These are phyloP conservation scores for Orthonychiurus folsomi DNA, from an alignment of 2,888 invertebrate genomes.

Conservation along the genomic window DNA sequence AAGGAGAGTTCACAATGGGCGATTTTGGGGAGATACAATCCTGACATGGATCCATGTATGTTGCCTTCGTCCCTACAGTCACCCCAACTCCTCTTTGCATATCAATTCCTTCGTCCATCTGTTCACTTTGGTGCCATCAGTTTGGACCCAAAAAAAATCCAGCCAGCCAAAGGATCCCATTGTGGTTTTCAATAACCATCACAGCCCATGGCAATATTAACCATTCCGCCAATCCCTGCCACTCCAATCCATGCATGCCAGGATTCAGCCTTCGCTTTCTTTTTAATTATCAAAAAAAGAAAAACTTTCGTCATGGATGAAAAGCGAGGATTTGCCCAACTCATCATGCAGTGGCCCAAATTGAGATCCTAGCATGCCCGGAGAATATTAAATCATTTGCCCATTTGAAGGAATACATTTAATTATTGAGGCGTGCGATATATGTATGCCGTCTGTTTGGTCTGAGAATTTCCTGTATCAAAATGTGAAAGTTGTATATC, in stretches of 20 bases:
- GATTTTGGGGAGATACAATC: slow-evolving; percentile 13
- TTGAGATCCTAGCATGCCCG: too few relatives aligned
- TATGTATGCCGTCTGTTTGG: too few relatives aligned
- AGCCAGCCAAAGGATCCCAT: neutral
- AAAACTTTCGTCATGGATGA: neutral
- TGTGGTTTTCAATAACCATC: slow-evolving; percentile 27
- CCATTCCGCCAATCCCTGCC: neutral
- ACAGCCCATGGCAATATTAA: neutral
- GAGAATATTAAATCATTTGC: too few relatives aligned
- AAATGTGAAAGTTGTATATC: too few relatives aligned
- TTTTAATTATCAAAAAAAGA: slow-evolving; percentile 11
- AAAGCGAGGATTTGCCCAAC: too few relatives aligned
- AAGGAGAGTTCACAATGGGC: slow-evolving; percentile 25
- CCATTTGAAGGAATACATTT: too few relatives aligned
- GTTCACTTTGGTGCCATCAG: slow-evolving; percentile 25
- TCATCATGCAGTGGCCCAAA: too few relatives aligned
- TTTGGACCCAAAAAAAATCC: neutral
- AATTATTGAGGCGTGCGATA: too few relatives aligned
- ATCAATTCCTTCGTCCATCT: slow-evolving; percentile 35
- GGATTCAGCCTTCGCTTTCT: neutral
- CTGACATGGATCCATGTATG: neutral
- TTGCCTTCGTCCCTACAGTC: neutral
- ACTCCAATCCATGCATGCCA: too few relatives aligned
- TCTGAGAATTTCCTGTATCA: too few relatives aligned
- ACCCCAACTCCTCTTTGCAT: slow-evolving; percentile 32